Base-by-base conservation (phyloP, 2,113 vertebrate species). In the Hydrolagus affinis region DNA sequence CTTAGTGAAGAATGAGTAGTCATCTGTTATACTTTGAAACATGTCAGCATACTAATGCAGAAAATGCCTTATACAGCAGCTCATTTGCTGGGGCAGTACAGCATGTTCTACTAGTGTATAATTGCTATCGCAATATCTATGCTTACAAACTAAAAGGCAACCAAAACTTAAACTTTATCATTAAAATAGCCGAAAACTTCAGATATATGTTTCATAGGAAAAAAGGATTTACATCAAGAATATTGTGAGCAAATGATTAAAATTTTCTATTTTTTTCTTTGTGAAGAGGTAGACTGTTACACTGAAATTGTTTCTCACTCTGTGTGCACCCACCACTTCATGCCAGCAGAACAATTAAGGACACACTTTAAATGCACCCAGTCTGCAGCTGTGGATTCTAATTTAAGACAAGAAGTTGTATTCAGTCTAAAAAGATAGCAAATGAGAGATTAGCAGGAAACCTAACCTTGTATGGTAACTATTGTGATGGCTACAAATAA, bases 321-420 rank as follows among this genome's bases (percentile, higher is more conserved):
- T 21, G 73, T 19, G 21, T 56, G 73, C 73, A 75, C 21, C 56
- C 17, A 30, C 23, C 70, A 60, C 14, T 60, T 32, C 60, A 2
- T 66, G 60, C 57, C 19, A 25, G 71, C 57, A 80, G 76, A n/a
- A 60, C 57, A 62, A 62, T 60, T 80, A 80, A 28, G 57, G 44
- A 28, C 57, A 25, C 28, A 23, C 57, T 78, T 78, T 44, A 15
- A 14, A 25, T 83, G 60, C 77, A 75, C 44, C 19, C 56, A 75
- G 32, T 75, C 56, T 75, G 73, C 73, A 75, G 73, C 73, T 75
- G 73, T 75, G 32, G 73, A 75, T 75, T 30, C 32, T 75, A 75
- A 75, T 75, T 75, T 19, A 75, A 75, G 73, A 75, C 73, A 75
- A 75, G 56, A 44, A 75, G 56, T 75, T 75, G 73, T 75, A 75